Evolutionary conservation across 2,797 vertebrate species (phyloP), one percentile per base, ranked within the genome.

Genomic region (Leptodactylus fallax): DNA sequence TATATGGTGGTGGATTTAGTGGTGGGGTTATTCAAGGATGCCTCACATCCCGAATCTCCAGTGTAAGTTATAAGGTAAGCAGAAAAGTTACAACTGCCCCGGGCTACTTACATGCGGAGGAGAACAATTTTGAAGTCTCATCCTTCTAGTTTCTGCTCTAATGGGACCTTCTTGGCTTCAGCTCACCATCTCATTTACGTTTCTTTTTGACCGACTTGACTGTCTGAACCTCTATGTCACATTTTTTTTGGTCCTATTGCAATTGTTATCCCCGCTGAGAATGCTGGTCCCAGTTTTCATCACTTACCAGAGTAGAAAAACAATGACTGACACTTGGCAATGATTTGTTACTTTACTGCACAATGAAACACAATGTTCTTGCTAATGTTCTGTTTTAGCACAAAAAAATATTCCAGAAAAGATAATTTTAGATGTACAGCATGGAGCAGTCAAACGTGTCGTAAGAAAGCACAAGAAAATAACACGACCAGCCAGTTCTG

Each of bases 281-380:
- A 5, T 23, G 51, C 11, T 53, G 72, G 25, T 51, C 6, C 49
- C 72, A 23, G 47, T 53, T 53, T 76, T 23, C 12, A 77, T 23
- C 49, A 23, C 53, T 77, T 77, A 53, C 53, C 72, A 51, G 11
- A 53, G 49, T 5, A 53, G 21, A 77, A 23, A 77, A 51, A 13
- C 5, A 1, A 51, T 77, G 72, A 77, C 23, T 77, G 72, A 77
- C 49, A 53, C 47, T 63, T 81, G 58, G 58, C 79, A 49, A 47
- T 0, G 58, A 12, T 10, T 45, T 23, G 79, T 47, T n/a, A 25
- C 79, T 47, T n/a, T 81, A n/a, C 21, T 82, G 81, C n/a, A 27
- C 25, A 65, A n/a, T 27, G 53, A 53, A 82, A 82, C 81, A 53
- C 81, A 69, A 17, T 56, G 65, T 83, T 83, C 81, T n/a, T 17